Base-by-base conservation (phyloP, 2,797 vertebrate genomes). In the Spinus olivaceus region DNA sequence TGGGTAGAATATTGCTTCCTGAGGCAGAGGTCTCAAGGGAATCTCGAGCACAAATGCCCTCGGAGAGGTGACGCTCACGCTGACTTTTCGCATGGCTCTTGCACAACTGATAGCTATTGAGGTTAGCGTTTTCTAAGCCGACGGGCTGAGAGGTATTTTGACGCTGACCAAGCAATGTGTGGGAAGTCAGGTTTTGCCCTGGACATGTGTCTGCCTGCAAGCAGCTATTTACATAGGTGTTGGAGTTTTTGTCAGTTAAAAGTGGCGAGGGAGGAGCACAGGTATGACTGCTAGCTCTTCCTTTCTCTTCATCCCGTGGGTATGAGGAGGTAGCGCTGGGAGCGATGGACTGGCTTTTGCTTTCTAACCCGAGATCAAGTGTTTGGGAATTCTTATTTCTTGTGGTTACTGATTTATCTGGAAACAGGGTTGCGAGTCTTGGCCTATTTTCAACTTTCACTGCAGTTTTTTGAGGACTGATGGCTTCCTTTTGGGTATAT, bases 51-150 rank as follows among this genome's bases (percentile, higher is more conserved):
- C 94, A 98, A 32, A 96, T 74, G 33, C 91, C 74, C 92, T 98
- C 98, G 61, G 98, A 98, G 88, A 98, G 97, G 88, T 95, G 97
- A 84, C 97, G 97, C 65, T 96, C 97, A 19, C 95, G 97, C 65
- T 83, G 94, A 54, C 92, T 96, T 30, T 88, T 97, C 28, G 46
- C 69, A 4, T n/a, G 94, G 60, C 90, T 96, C 86, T 63, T 73
- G 37, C 13, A 5, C 44, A 94, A 41, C 83, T 87, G 47, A 32
- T 87, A 87, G 63, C 90, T 59, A 0, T 81, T 92, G 51, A 96
- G 74, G 66, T 86, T 96, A 47, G 96, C 74, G 8, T 95, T 97
- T 96, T 95, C 98, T 44, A 98, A 89, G 73, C 95, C 81, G 18
- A 91, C 72, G 37, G 96, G 92, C 17, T 86, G 95, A 81, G 93